phyloP scores from a whole-genome alignment of 2,888 invertebrate species.

The Agonopterix heracliana region DNA sequence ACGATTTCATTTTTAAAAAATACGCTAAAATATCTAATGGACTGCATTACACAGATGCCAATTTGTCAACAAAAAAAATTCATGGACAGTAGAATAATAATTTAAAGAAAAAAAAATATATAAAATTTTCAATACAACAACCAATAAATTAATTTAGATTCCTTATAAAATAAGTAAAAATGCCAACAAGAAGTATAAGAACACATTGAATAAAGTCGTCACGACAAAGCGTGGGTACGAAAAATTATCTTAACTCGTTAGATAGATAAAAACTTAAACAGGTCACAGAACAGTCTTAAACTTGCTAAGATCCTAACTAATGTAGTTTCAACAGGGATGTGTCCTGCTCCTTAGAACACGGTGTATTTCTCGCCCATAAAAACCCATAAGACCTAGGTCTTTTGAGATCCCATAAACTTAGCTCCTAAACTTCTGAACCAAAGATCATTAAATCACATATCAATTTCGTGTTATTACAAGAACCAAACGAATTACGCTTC shows the following conservation, averaged over 20 bases:
- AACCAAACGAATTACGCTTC: constrained; percentile 49
- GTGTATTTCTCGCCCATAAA: constrained; percentile 54
- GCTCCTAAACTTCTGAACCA: constrained; percentile 52
- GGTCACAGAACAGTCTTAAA: constrained; percentile 78
- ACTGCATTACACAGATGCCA: constrained; percentile 65
- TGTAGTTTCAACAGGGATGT: constrained; percentile 73
- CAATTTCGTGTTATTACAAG: constrained; percentile 29
- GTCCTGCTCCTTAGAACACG: constrained; percentile 73
- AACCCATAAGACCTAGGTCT: constrained; percentile 38
- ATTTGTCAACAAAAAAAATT: constrained; percentile 50
- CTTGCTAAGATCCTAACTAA: constrained; percentile 75
- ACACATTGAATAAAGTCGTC: constrained; percentile 68
- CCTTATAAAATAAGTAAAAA: constrained; percentile 76
- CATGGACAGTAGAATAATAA: constrained; percentile 60
- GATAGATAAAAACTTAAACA: constrained; percentile 74
- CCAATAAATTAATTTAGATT: constrained; percentile 76
- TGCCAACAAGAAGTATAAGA: constrained; percentile 76
- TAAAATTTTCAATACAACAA: constrained; percentile 72
- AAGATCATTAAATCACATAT: constrained; percentile 44
- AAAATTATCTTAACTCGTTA: constrained; percentile 58
- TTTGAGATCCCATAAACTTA: constrained; percentile 64
- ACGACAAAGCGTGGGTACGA: constrained; percentile 32
- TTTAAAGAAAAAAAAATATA: constrained; percentile 55
- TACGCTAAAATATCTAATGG: constrained; percentile 42
- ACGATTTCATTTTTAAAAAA: constrained; percentile 29